A percentile compares a stretch with the other conserved stretches of the same genome.
phyloP scores from a whole-genome alignment of 2,797 vertebrate genomes.

The Chelidonichthys spinosus region DNA sequence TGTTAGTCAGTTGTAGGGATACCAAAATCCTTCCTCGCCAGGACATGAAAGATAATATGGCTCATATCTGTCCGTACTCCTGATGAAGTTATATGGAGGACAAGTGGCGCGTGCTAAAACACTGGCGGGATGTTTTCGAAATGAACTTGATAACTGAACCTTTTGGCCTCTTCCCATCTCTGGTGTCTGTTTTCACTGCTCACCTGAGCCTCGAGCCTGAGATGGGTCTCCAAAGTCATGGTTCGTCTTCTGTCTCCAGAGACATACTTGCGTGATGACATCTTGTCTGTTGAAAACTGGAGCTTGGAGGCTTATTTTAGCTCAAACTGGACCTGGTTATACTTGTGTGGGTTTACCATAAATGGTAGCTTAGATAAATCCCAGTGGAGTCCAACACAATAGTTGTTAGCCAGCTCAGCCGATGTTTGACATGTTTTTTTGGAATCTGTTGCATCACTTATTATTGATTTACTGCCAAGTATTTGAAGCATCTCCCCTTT shows the following conservation, averaged over 20 bases:
- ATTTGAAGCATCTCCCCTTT: conserved; percentile 31
- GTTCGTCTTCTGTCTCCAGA: conserved; percentile 64
- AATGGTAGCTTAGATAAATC: conserved; percentile 68
- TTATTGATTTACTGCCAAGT: conserved; percentile 27
- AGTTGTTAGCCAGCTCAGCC: conserved; percentile 26
- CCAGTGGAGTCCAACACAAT: conserved; percentile 21
- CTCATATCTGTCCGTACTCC: conserved; percentile 51
- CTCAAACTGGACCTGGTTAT: conserved; percentile 47
- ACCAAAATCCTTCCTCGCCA: conserved; percentile 23
- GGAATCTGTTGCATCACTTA: conserved; percentile 27
- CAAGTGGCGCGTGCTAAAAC: conserved; percentile 20
- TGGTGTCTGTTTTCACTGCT: conserved; percentile 61
- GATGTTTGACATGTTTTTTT: conserved; percentile 33
- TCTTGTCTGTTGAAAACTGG: conserved; percentile 61
- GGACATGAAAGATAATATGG: conserved; percentile 46
- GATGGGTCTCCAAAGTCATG: conserved; percentile 48
- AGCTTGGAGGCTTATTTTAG: conserved; percentile 69
- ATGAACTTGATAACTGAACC: conserved; percentile 56
- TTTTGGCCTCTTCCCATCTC: conserved; percentile 40
- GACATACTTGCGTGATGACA: conserved; percentile 72
- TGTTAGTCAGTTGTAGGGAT: conserved; percentile 14
- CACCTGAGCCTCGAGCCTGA: conserved; percentile 63
- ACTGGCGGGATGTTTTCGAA: conserved; percentile 43
- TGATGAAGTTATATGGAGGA: conserved; percentile 58
- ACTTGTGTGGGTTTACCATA: conserved; percentile 66